phyloP scores from a whole-genome alignment of 2,113 vertebrate genomes.

The Pipa parva region DNA sequence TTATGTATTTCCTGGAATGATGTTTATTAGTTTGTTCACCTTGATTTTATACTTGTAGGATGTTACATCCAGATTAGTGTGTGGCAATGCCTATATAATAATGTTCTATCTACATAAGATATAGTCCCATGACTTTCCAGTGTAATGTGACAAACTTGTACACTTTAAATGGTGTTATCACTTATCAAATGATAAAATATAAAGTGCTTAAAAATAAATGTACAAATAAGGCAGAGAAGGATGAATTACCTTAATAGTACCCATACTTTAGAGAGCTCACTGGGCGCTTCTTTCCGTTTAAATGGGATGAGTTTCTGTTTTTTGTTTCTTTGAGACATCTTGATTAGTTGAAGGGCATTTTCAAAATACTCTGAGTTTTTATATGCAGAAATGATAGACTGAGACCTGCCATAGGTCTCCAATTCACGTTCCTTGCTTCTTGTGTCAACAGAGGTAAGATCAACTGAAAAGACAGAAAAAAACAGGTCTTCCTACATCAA shows the following conservation, averaged over 20 bases:
- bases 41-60: no score
- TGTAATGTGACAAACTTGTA: no score
- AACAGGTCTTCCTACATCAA: no score
- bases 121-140: no score
- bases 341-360: slow-evolving; percentile 63
- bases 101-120: no score
- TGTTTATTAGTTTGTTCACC: no score
- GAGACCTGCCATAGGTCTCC: slow-evolving; percentile 81
- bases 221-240: slow-evolving; percentile 1
- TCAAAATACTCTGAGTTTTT: slow-evolving; percentile 70
- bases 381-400: slow-evolving; percentile 73
- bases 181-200: no score
- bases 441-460: slow-evolving; percentile 91
- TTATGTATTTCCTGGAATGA: no score
- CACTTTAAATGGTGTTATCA: no score
- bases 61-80: no score
- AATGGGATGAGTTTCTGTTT: slow-evolving; percentile 76
- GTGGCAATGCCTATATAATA: no score
- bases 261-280: slow-evolving; percentile 63
- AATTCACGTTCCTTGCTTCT: slow-evolving; percentile 81
- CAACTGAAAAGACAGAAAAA: slow-evolving; percentile 65
- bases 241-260: slow-evolving; percentile 87
- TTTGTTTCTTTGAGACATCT: slow-evolving; percentile 59
- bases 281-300: slow-evolving; percentile 84
- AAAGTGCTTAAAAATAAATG: background rate